Evolutionary conservation across 2,797 vertebrate genomes (phyloP).

Genomic region (Rhadinocentrus ornatus): DNA sequence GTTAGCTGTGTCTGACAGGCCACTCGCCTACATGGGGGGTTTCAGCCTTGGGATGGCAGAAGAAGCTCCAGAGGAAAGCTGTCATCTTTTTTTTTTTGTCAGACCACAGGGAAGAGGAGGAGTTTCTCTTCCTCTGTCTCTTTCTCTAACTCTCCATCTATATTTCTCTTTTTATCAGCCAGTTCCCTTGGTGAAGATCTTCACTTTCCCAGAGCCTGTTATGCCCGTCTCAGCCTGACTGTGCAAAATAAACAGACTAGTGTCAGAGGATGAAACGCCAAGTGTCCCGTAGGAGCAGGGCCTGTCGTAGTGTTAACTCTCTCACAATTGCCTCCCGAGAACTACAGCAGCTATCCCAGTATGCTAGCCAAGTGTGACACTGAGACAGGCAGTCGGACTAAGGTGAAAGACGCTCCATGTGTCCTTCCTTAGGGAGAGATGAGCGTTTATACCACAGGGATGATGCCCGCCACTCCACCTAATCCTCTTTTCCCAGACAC

Average conservation of each 20-base stretch:
- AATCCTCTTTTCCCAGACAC: constrained; percentile 77
- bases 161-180: constrained; percentile 76
- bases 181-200: constrained; percentile 80
- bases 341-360: constrained; percentile 60
- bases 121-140: constrained; percentile 48
- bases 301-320: constrained; percentile 57
- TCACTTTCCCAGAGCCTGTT: constrained; percentile 67
- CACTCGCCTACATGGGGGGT: constrained; percentile 73
- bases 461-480: constrained; percentile 74
- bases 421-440: constrained; percentile 70
- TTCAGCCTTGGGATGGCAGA: constrained; percentile 70
- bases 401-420: constrained; percentile 67
- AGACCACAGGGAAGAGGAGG: constrained; percentile 69
- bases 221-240: constrained; percentile 66
- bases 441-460: constrained; percentile 73
- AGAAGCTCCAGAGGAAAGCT: constrained; percentile 77
- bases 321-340: constrained; percentile 60
- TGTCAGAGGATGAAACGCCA: constrained; percentile 72
- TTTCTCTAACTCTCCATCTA: constrained; percentile 35
- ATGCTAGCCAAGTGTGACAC: constrained; percentile 65
- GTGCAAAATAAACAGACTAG: constrained; percentile 74
- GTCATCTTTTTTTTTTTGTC: constrained; percentile 79
- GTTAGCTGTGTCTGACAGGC: constrained; percentile 82
- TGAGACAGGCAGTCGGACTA: constrained; percentile 56
- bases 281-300: constrained; percentile 63